Conservation (phyloP, 2,113 vertebrate genomes). For the Toxostoma redivivum region DNA sequence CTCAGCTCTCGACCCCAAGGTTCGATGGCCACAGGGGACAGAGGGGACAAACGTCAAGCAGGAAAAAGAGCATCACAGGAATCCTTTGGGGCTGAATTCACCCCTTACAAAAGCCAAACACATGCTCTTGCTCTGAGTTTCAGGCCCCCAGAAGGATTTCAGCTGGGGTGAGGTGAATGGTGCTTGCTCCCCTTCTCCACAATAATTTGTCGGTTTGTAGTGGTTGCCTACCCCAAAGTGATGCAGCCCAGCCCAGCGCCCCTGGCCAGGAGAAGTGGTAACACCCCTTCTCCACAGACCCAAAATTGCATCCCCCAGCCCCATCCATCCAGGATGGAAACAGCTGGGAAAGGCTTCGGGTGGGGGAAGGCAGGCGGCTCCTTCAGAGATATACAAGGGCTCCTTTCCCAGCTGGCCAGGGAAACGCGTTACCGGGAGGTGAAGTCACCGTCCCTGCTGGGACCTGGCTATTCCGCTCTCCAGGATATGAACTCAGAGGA, state of each 20-base stretch:
- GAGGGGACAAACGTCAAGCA: background rate
- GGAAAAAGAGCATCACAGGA: background rate
- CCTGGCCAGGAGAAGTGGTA: background rate
- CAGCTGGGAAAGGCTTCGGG: slow-evolving; percentile 26
- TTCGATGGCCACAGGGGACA: background rate
- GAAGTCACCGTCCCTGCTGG: slow-evolving; percentile 66
- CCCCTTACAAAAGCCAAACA: background rate
- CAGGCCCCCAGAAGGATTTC: background rate
- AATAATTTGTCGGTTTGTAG: background rate
- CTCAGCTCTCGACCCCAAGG: background rate
- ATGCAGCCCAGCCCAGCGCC: background rate
- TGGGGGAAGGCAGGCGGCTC: background rate
- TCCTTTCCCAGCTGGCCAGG: slow-evolving; percentile 57
- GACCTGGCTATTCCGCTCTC: slow-evolving; percentile 48
- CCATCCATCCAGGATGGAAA: background rate
- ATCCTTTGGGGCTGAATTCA: background rate
- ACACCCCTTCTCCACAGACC: background rate
- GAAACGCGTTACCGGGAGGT: slow-evolving; percentile 52
- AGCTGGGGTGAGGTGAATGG: background rate
- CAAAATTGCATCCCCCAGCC: background rate
- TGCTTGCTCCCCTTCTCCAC: accelerated
- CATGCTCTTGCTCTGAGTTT: background rate
- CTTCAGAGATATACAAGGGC: slow-evolving; percentile 33
- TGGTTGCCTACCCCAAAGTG: background rate
- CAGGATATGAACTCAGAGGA: slow-evolving; percentile 69